Conservation (phyloP, 2,113 vertebrate species). For the Carettochelys insculpta region DNA sequence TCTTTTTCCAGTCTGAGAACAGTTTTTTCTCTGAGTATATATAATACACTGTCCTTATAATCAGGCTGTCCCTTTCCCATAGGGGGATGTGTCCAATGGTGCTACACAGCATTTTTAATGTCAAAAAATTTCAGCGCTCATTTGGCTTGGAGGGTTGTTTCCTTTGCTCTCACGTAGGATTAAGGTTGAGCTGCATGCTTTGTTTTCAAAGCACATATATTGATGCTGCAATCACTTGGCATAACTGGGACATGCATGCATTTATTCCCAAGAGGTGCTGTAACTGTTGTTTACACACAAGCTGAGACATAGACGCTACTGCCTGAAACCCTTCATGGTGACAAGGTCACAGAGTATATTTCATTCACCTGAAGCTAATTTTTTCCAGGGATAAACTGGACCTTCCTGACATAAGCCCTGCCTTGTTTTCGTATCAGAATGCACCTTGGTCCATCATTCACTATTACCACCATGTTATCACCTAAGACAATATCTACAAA, state of each 20-base stretch:
- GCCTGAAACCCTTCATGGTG: neutral
- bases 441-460: neutral
- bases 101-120: fast-evolving
- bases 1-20: neutral
- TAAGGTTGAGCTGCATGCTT: neutral
- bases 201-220: neutral
- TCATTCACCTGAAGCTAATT: neutral
- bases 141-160: neutral
- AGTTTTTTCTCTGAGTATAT: neutral
- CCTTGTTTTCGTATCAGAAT: neutral
- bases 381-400: neutral
- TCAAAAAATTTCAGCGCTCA: neutral
- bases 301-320: neutral
- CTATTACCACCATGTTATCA: neutral
- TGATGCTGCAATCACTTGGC: neutral
- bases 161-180: neutral
- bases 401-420: neutral
- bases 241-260: conserved; percentile 20
- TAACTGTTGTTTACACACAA: neutral
- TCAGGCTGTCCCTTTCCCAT: fast-evolving
- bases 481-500: neutral
- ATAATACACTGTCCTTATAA: neutral
- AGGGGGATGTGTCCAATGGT: neutral
- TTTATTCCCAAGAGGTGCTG: neutral
- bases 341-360: neutral